Evolutionary conservation across 2,888 invertebrate species (phyloP), one percentile per base, ranked within the genome.

Genomic region (Andrena marginata): DNA sequence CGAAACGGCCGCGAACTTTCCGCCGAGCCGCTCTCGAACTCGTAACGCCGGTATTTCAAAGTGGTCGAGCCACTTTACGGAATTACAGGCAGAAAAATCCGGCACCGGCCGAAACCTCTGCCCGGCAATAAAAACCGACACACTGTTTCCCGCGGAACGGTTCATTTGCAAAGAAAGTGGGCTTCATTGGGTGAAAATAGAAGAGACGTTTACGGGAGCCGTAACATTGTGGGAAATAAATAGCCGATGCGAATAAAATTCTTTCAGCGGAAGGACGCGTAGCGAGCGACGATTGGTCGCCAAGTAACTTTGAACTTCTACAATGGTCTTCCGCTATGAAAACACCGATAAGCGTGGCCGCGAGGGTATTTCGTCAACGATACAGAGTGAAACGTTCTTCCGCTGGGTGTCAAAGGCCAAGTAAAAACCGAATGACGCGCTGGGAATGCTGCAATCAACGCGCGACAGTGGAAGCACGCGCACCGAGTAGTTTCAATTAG

Each of bases 341-440:
- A 80, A 74, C 80, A 71, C 29, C 13, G 80, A 85, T 85, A 85
- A 85, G 71, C 48, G 13, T 31, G 48, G n/a, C 35, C 35, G 63
- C 75, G 72, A 75, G 51, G 49, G 75, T 80, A 77, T 85, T 85
- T 85, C 85, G 80, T 84, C 83, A 74, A 77, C 73, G 80, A 77
- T 70, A 69, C 72, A 54, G 65, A 72, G 77, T 67, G 26, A 77
- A 77, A 68, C 72, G 33, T 48, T 73, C 68, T 64, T 67, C 54
- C n/a, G 60, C 8, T 13, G 20, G 62, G 48, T 75, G 75, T 85
- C 85, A 75, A 51, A 69, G 83, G 84, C 23, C 71, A 69, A 54
- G 73, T 77, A 77, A 74, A 75, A 49, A 67, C 8, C 71, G 75
- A 51, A 56, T 69, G 68, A 68, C 49, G 54, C 56, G 67, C 8